These are phyloP conservation scores for Cheilosia impressa DNA, from an alignment of 2,888 invertebrate species.

Conservation along the genomic window DNA sequence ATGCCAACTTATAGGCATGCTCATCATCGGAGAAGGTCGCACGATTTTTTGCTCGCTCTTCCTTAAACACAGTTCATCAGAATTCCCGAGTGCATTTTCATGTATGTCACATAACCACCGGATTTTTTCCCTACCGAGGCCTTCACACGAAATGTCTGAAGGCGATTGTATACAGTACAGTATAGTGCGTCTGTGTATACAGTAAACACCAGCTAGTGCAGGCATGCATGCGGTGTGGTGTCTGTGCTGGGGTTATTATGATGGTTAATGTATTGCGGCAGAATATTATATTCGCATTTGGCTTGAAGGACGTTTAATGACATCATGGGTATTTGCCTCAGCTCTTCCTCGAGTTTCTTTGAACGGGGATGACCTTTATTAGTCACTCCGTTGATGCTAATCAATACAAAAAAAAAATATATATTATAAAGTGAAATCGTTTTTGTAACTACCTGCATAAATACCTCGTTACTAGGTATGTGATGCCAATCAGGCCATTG, in stretches of 20 bases:
- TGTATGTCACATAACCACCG: background rate
- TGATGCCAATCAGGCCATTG: no score
- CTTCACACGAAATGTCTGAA: background rate
- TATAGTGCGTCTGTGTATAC: background rate
- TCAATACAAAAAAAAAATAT: background rate
- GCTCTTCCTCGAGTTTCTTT: constrained; percentile 1
- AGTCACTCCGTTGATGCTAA: constrained; percentile 1
- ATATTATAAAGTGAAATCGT: background rate
- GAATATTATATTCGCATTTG: background rate
- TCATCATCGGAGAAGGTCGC: background rate
- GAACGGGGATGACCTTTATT: constrained; percentile 9
- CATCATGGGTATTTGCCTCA: constrained; percentile 7
- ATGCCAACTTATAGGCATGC: background rate
- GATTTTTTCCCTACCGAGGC: background rate
- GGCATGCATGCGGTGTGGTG: background rate
- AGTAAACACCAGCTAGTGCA: background rate
- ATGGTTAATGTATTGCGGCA: constrained; percentile 2
- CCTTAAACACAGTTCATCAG: constrained; percentile 17
- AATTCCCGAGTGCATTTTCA: constrained; percentile 9
- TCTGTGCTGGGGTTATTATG: background rate
- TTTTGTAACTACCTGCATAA: background rate
- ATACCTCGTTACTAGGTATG: background rate
- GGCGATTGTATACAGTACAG: background rate
- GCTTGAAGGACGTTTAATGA: constrained; percentile 43
- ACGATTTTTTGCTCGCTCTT: background rate